Base-by-base conservation (phyloP, 2,797 vertebrate genomes). In the Microtus obscurus region DNA sequence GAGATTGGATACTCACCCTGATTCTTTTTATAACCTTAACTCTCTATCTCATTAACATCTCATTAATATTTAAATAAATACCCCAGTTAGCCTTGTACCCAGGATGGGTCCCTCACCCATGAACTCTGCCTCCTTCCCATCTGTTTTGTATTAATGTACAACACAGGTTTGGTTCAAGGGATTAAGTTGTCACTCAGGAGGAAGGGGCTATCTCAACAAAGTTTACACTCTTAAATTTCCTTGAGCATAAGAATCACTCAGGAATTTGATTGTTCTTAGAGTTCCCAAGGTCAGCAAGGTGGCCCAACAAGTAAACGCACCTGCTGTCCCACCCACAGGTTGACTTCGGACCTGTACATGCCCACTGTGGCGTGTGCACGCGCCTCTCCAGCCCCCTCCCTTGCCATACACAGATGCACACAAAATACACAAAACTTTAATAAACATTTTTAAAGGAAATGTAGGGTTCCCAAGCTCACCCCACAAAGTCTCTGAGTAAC, bases 361-460 rank as follows among this genome's bases (percentile, higher is more conserved):
- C 2, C 31, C 21, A 6, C 21, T 14, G 31, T 27, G 45, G 63
- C 9, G 2, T 12, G 25, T 23, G 3, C 1, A 16, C 8, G 1
- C 1, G 7, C 13, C 45, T 69, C 56, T 45, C 59, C 27, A 21
- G 27, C 4, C 27, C 21, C 59, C 37, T 82, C 37, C 59, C 9
- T 31, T 1, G 6, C 37, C 27, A 82, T 10, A 43, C 37, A 43
- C 43, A 76, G 3, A 51, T 17, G 48, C 27, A 77, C 16, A 45
- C 37, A 65, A 45, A 63, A 31, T 59, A 59, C 45, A 31, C 21
- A 45, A 45, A 43, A 19, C 59, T 19, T 1, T 31, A 63, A 63
- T 31, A 83, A 65, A 83, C 11, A 29, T 83, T 65, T 45, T 45
- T 19, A 63, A 63, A n/a, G 45, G 53, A 74, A 91, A 40, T 67